phyloP scores from a whole-genome alignment of 2,113 vertebrate genomes.

The Eulacestoma nigropectus region DNA sequence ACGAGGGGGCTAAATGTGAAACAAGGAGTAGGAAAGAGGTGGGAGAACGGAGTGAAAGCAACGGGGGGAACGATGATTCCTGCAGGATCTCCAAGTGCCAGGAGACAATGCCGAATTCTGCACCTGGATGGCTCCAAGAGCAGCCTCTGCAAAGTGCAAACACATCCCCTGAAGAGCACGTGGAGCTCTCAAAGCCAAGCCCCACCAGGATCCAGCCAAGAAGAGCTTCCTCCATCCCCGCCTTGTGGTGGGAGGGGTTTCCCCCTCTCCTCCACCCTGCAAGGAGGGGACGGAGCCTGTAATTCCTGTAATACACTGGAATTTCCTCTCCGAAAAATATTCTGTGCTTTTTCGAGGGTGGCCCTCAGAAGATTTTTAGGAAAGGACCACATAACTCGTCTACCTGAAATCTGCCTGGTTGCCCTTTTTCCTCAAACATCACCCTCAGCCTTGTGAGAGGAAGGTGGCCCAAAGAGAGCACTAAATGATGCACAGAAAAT shows the following conservation, averaged over 20 bases:
- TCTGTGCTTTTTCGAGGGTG: background rate
- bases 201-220: fast-evolving
- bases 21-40: background rate
- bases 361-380: background rate
- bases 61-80: fast-evolving
- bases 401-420: background rate
- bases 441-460: background rate
- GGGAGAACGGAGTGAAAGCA: background rate
- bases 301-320: background rate
- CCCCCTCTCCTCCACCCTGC: background rate
- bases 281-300: background rate
- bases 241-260: background rate
- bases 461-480: background rate
- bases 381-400: background rate
- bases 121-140: background rate
- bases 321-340: background rate
- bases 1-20: background rate
- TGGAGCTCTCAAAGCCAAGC: background rate
- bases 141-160: background rate
- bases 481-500: background rate
- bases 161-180: background rate
- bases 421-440: background rate
- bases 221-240: background rate
- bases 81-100: background rate
- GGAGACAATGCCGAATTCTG: fast-evolving